Conservation (phyloP, 2,888 invertebrate genomes). For the Syrista parreyssii region DNA sequence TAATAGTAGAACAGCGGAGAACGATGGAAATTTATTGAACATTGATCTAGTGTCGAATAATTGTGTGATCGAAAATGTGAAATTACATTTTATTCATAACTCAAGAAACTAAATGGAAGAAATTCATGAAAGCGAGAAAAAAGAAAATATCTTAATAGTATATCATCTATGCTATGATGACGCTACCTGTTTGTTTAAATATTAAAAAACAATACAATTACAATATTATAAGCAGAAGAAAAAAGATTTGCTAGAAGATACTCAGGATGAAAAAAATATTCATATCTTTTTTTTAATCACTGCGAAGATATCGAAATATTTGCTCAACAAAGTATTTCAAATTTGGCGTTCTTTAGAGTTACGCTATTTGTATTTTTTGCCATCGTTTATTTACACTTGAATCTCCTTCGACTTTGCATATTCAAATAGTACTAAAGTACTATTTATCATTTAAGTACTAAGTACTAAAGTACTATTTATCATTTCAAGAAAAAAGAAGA, state of each 20-base stretch:
- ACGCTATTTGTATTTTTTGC: neutral
- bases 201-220: neutral
- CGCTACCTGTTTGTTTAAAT: neutral
- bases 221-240: neutral
- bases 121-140: neutral
- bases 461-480: neutral
- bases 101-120: neutral
- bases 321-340: neutral
- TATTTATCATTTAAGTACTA: neutral
- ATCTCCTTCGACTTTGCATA: slow-evolving; percentile 11
- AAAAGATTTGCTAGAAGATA: neutral
- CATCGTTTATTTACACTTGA: neutral
- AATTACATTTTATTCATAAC: neutral
- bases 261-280: neutral
- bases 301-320: neutral
- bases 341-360: neutral
- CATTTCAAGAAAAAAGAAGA: neutral
- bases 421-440: neutral
- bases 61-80: neutral
- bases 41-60: neutral
- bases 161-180: neutral
- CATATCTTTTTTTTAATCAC: neutral
- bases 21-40: neutral
- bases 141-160: neutral
- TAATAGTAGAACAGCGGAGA: neutral